Evolutionary conservation across 2,113 vertebrate genomes (phyloP), one percentile per base, ranked within the genome.

Genomic region (Plotosus lineatus): DNA sequence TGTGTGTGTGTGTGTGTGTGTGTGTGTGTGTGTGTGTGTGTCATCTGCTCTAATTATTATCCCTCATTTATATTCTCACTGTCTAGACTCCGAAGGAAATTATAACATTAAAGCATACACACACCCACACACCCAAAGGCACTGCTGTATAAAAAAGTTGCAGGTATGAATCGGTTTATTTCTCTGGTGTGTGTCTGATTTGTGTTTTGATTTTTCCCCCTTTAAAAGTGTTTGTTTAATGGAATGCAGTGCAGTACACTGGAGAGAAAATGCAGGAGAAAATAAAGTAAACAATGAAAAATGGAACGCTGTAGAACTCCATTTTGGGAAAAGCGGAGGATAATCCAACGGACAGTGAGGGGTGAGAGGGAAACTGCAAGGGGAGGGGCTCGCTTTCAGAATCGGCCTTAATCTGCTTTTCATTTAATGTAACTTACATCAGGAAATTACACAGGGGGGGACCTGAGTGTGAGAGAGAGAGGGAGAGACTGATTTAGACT

Each of bases 391-490:
- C 12, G 21, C 69, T 46, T 17, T 69, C n/a, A 46, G n/a, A 26
- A 46, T 92, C 90, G 88, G 85, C 79, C 75, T 79, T 88, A 91
- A 88, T 91, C 87, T 87, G 89, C 89, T 91, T 90, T 88, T 90
- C 88, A 90, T 91, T 90, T 90, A 86, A 85, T 89, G 91, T 92
- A 89, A 80, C 88, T 90, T 88, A 89, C 86, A 91, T 92, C 88
- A 87, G 87, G 89, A 90, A 91, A 91, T 91, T 88, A 88, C 88
- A 87, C 42, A 73, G 72, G 58, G 81, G 83, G 78, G 75, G 85
- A 36, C n/a, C n/a, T n/a, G 58, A 46, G 75, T 33, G 42, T 51
- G 28, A n/a, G 23, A 21, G 42, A 33, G 3, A 8, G 28, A 15
- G 15, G 60, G 36, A 55, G 15, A 36, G 56, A 26, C n/a, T n/a